Conservation (phyloP, 2,113 vertebrate species). For the Pterophyllum scalare region DNA sequence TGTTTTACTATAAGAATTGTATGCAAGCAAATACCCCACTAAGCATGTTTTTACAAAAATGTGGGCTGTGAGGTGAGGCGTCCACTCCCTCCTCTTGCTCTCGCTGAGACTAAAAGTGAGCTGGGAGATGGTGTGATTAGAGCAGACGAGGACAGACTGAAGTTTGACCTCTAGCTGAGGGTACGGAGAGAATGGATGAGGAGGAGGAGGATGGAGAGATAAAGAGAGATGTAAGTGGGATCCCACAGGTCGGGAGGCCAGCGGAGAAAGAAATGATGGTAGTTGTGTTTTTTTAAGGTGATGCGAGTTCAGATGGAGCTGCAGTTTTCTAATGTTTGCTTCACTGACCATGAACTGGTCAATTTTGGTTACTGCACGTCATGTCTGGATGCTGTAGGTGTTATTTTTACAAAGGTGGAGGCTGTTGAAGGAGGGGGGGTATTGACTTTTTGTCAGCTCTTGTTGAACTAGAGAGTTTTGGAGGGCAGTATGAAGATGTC, state of each 20-base stretch:
- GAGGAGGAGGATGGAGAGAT: slow-evolving; percentile 18
- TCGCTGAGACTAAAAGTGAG: slow-evolving; percentile 43
- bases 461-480: slow-evolving; percentile 18
- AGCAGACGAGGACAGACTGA: slow-evolving; percentile 50
- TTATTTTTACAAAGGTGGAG: slow-evolving; percentile 29
- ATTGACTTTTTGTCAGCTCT: slow-evolving; percentile 57
- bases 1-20: not conserved
- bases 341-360: not conserved
- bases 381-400: slow-evolving; percentile 28
- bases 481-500: slow-evolving; percentile 22
- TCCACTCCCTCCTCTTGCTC: not conserved
- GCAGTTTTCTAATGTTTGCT: not conserved
- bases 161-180: slow-evolving; percentile 55
- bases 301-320: not conserved
- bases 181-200: slow-evolving; percentile 16
- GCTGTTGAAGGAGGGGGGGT: slow-evolving; percentile 27
- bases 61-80: not conserved
- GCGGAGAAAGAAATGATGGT: not conserved
- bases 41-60: not conserved
- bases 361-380: slow-evolving; percentile 3
- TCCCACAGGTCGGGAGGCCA: not conserved
- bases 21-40: slow-evolving; percentile 17
- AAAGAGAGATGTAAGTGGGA: slow-evolving; percentile 5
- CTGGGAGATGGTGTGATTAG: slow-evolving; percentile 62
- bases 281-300: not conserved